Evolutionary conservation across 92 coral and sea anemone species (phyloP).

Genomic region (Siderastrea siderea): DNA sequence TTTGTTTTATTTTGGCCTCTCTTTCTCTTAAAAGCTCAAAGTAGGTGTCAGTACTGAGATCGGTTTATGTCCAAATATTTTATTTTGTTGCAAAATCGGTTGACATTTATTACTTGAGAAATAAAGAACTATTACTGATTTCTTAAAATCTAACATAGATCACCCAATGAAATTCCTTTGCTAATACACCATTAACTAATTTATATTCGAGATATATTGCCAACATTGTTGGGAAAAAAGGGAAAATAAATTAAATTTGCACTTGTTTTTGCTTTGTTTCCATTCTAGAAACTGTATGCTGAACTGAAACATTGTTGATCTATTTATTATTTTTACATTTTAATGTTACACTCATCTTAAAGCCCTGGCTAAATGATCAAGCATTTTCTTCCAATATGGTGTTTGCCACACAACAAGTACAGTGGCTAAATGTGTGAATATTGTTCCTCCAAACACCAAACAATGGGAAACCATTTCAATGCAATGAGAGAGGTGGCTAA

Average conservation of each 20-base stretch:
- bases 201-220: constrained; percentile 7
- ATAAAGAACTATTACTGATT: too few relatives aligned
- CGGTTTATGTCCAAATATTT: too few relatives aligned
- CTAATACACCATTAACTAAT: constrained; percentile 10
- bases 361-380: constrained; percentile 5
- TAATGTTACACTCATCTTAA: constrained; percentile 17
- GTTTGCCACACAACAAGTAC: constrained; percentile 1
- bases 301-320: constrained; percentile 18
- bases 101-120: too few relatives aligned
- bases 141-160: background rate
- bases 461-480: too few relatives aligned
- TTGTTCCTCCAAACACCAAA: too few relatives aligned
- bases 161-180: constrained; percentile 15
- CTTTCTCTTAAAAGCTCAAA: too few relatives aligned
- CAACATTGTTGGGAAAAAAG: constrained; percentile 14
- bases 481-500: too few relatives aligned
- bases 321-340: constrained; percentile 19
- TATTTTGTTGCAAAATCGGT: too few relatives aligned
- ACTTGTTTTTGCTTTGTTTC: constrained; percentile 22
- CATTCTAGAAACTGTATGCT: constrained; percentile 9
- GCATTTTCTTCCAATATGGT: constrained; percentile 7
- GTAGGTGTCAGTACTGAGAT: too few relatives aligned
- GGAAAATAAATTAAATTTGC: constrained; percentile 26
- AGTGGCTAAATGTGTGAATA: too few relatives aligned
- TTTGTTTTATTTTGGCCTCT: too few relatives aligned